Base-by-base conservation (phyloP, 2,797 vertebrate genomes). In the Hafferia zeledoni region DNA sequence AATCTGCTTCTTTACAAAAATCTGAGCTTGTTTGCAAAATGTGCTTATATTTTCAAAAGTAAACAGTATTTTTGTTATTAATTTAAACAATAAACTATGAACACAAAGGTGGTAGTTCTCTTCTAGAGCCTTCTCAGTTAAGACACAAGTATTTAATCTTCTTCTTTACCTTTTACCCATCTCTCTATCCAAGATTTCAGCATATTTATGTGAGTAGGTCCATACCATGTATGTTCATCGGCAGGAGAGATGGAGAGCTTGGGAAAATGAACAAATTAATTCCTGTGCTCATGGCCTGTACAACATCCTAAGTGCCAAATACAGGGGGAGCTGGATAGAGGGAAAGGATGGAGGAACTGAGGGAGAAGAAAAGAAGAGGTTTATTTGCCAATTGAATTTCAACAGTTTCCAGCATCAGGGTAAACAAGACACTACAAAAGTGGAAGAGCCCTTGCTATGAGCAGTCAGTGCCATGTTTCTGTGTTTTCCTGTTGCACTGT, bases 51-150 rank as follows among this genome's bases (percentile, higher is more conserved):
- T 81, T 93, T 61, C 75, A 85, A 84, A 94, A 94, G 90, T 79
- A 83, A 89, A 88, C 14, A 28, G 83, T 92, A 95, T 96, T 97
- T 96, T 97, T 96, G 65, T 90, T 90, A 94, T 71, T 67, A 44
- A 78, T 78, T 83, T 91, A n/a, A 96, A 71, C 76, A 94, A 87
- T 93, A 95, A 96, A 94, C 47, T 63, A 6, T 37, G 35, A 86
- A 89, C 19, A 17, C 8, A 17, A 39, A 43, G 11, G 37, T 70
- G n/a, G 35, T 39, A 30, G 18, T 33, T 81, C 46, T 89, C 23
- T 70, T 91, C 46, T 28, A 2, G 3, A 74, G 24, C 43, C 20
- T 33, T 50, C 37, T 75, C 52, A 57, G n/a, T 72, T 55, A 59
- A 68, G 5, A 59, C 28, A 37, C 4, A 64, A 57, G 15, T 23